A percentile compares a stretch with the other conserved stretches of the same genome.
These are phyloP conservation scores for Tiaroga cobitis DNA, from an alignment of 2,797 vertebrate species.

Conservation along the genomic window DNA sequence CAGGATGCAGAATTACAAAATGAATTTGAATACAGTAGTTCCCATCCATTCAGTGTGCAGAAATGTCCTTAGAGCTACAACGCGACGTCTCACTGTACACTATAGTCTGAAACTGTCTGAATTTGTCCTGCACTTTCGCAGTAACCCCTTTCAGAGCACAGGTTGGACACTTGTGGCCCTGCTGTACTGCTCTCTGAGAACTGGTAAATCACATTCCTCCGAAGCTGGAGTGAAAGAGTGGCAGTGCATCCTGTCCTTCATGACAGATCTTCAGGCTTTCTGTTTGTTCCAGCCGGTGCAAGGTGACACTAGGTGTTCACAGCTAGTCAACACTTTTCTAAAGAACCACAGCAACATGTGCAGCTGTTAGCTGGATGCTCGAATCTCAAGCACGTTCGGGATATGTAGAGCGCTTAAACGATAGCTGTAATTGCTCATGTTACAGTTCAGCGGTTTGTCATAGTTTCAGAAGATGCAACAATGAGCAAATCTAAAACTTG, in stretches of 20 bases:
- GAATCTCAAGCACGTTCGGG: background rate
- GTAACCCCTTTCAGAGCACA: background rate
- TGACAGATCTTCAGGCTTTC: slow-evolving; percentile 5
- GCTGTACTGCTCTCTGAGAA: background rate
- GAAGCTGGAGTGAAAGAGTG: slow-evolving; percentile 1
- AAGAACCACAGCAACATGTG: background rate
- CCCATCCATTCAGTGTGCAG: background rate
- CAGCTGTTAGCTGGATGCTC: background rate
- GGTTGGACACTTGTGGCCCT: background rate
- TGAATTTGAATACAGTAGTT: background rate
- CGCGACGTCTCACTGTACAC: background rate
- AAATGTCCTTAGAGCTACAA: background rate
- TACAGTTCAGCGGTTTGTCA: slow-evolving; percentile 21
- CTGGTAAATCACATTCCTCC: slow-evolving; percentile 4
- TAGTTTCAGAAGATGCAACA: slow-evolving; percentile 16
- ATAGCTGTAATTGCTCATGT: slow-evolving; percentile 36
- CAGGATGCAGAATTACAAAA: background rate
- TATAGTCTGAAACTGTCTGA: background rate
- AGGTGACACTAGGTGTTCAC: background rate
- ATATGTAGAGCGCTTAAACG: background rate
- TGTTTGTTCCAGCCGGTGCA: background rate
- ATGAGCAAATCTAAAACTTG: slow-evolving; percentile 11
- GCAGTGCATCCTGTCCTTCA: background rate
- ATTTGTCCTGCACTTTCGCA: slow-evolving; percentile 1
- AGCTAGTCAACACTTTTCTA: background rate